These are phyloP conservation scores for Yoshiicerus persimilis DNA, from an alignment of 1,140 invertebrate species.

Conservation along the genomic window DNA sequence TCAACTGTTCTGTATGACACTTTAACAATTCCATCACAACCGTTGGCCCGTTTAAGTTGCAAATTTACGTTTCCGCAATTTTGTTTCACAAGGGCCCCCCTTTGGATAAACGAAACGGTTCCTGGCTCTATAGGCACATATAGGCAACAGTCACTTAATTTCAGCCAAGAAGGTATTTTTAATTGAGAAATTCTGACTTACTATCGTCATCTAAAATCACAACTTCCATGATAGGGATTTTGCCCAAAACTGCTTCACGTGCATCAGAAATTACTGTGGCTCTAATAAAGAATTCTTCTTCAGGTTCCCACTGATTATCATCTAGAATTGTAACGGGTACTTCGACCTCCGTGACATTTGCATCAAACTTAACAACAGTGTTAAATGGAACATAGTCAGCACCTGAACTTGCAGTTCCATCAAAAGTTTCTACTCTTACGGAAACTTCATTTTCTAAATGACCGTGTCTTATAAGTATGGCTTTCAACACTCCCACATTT, in stretches of 20 bases:
- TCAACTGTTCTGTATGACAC: constrained; percentile 64
- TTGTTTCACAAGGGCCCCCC: constrained; percentile 66
- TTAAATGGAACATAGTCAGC: constrained; percentile 62
- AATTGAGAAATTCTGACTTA: constrained; percentile 51
- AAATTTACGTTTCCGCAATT: constrained; percentile 61
- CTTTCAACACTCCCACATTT: constrained; percentile 60
- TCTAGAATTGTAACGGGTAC: constrained; percentile 64
- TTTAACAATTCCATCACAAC: constrained; percentile 62
- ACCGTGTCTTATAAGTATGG: constrained; percentile 60
- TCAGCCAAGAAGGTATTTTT: background rate
- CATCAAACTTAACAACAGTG: constrained; percentile 61
- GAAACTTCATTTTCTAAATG: constrained; percentile 57
- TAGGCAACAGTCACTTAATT: too few relatives aligned
- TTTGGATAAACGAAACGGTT: constrained; percentile 61
- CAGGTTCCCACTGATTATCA: constrained; percentile 63
- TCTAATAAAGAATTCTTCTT: constrained; percentile 61
- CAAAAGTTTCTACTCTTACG: constrained; percentile 64
- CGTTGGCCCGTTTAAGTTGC: constrained; percentile 59
- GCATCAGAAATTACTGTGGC: constrained; percentile 55
- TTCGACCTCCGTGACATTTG: constrained; percentile 57
- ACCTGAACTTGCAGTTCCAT: constrained; percentile 61
- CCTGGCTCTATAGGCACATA: constrained; percentile 70
- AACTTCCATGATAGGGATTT: constrained; percentile 63
- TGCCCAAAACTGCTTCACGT: constrained; percentile 52
- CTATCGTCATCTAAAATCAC: constrained; percentile 68